These are phyloP conservation scores for Pelosia muscerda DNA, from an alignment of 2,888 invertebrate genomes.

Conservation along the genomic window DNA sequence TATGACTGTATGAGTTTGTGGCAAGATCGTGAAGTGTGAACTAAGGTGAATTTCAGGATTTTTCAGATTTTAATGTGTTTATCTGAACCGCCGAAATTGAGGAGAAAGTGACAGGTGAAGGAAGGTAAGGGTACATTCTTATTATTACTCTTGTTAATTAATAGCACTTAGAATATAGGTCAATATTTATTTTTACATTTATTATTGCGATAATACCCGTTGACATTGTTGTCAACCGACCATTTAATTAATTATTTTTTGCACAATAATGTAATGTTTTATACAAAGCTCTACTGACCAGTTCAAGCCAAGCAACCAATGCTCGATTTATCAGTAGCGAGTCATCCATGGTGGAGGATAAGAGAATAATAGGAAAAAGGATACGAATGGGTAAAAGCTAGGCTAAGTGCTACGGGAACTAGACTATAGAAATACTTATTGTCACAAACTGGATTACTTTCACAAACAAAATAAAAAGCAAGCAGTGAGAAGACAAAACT, in stretches of 20 bases:
- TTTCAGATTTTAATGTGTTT: conserved; percentile 52
- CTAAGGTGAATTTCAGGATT: conserved; percentile 38
- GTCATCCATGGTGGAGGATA: background rate
- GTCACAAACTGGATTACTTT: no score
- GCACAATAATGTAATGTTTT: no score
- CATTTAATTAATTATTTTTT: no score
- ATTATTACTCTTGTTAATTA: background rate
- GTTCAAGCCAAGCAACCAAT: no score
- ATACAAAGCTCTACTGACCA: no score
- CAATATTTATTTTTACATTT: background rate
- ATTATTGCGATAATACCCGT: no score
- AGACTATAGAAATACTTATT: no score
- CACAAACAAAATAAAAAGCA: no score
- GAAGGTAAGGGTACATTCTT: conserved; percentile 59
- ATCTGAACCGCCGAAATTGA: conserved; percentile 64
- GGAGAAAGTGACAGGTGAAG: conserved; percentile 64
- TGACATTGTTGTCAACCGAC: background rate
- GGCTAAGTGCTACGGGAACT: no score
- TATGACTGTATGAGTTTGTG: conserved; percentile 42
- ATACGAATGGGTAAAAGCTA: background rate
- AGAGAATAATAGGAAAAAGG: background rate
- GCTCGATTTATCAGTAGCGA: no score
- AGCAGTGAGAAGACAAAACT: no score
- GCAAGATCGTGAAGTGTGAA: conserved; percentile 45
- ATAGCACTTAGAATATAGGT: background rate